phyloP scores from a whole-genome alignment of 2,113 vertebrate species.

The Bubo bubo region DNA sequence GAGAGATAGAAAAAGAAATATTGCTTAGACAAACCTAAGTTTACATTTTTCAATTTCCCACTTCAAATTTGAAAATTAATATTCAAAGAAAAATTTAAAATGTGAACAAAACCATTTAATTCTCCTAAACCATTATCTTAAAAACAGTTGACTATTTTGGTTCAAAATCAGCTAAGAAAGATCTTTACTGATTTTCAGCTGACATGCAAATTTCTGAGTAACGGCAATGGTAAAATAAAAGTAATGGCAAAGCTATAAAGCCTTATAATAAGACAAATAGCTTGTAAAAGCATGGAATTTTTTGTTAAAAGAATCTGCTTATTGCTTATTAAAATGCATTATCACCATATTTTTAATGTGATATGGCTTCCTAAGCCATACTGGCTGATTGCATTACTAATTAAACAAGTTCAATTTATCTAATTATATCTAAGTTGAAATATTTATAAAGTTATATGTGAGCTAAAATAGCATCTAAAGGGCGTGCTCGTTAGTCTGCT shows the following conservation, averaged over 20 bases:
- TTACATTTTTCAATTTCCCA: not conserved
- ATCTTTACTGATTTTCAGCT: not conserved
- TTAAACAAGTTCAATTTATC: slow-evolving; percentile 73
- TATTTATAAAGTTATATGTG: slow-evolving; percentile 72
- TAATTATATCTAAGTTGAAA: slow-evolving; percentile 75
- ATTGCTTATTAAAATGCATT: slow-evolving; percentile 32
- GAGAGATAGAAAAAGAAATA: not conserved
- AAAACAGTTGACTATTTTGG: not conserved
- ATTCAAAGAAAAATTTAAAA: not conserved
- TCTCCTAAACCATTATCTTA: not conserved
- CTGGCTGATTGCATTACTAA: slow-evolving; percentile 68
- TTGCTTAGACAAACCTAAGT: not conserved
- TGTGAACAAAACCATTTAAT: not conserved
- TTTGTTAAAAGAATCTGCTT: slow-evolving; percentile 4
- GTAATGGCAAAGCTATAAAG: not conserved
- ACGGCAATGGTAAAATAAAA: not conserved
- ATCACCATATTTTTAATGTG: slow-evolving; percentile 33
- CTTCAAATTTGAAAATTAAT: not conserved
- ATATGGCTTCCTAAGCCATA: slow-evolving; percentile 44
- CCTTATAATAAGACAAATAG: not conserved
- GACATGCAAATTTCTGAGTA: not conserved
- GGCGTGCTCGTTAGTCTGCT: slow-evolving; percentile 57
- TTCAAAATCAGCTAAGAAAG: not conserved
- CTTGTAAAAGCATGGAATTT: not conserved
- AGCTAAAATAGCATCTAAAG: slow-evolving; percentile 74